phyloP scores from a whole-genome alignment of 2,888 invertebrate species.

The Clostera curtula region DNA sequence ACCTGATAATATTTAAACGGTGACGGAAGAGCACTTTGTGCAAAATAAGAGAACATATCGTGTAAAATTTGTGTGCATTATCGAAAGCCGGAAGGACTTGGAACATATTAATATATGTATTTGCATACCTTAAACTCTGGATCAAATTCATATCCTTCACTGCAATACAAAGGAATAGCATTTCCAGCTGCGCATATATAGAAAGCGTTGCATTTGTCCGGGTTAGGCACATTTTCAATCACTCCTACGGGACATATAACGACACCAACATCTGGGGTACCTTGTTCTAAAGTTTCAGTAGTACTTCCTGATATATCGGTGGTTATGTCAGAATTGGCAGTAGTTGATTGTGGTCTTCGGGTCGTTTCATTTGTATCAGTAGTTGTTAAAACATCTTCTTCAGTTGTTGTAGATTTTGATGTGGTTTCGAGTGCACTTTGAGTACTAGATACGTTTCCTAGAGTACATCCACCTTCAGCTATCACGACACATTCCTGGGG shows the following conservation, averaged over 20 bases:
- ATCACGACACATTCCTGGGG: conserved; percentile 4
- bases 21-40: too few species aligned
- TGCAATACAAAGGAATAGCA: conserved; percentile 4
- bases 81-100: too few species aligned
- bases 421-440: not conserved
- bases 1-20: too few species aligned
- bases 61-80: too few species aligned
- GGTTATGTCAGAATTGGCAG: not conserved
- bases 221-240: conserved; percentile 11
- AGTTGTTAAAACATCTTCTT: conserved; percentile 1
- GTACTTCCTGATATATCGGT: not conserved
- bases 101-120: too few species aligned
- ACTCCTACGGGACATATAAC: conserved; percentile 6
- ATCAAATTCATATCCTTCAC: conserved; percentile 7
- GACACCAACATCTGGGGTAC: conserved; percentile 1
- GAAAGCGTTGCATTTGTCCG: conserved; percentile 11
- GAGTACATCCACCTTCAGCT: conserved; percentile 6
- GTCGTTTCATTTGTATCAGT: too few species aligned
- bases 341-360: conserved; percentile 3
- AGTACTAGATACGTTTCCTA: not conserved
- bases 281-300: conserved; percentile 3
- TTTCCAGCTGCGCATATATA: conserved; percentile 12
- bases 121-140: conserved; percentile 4
- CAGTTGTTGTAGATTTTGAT: conserved; percentile 1
- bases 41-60: too few species aligned